Evolutionary conservation across 2,797 vertebrate species (phyloP).

Genomic region (Neomorphus geoffroyi): DNA sequence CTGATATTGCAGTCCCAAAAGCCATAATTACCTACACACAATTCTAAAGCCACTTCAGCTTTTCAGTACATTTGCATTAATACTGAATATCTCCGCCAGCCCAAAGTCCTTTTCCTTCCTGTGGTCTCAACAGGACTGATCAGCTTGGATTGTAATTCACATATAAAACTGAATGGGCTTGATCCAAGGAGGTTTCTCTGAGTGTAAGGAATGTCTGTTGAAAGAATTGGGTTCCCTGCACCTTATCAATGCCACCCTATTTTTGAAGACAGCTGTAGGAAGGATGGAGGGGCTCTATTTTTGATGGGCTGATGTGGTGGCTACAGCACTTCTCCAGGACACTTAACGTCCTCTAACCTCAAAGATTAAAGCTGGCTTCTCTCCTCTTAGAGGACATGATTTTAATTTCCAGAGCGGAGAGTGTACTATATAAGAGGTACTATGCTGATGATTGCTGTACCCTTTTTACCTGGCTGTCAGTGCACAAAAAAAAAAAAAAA

Average conservation of each 20-base stretch:
- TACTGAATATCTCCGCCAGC: not conserved
- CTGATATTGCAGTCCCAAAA: not conserved
- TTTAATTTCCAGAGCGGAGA: not conserved
- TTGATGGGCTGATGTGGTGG: not conserved
- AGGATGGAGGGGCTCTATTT: not conserved
- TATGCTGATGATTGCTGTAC: not conserved
- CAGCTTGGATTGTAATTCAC: not conserved
- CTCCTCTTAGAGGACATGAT: not conserved
- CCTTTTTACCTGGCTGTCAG: not conserved
- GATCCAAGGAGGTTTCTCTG: not conserved
- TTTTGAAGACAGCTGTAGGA: not conserved
- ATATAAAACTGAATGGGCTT: not conserved
- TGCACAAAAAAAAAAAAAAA: not conserved
- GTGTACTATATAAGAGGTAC: not conserved
- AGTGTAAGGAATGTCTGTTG: fast-evolving
- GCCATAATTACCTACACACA: not conserved
- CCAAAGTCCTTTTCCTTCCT: not conserved
- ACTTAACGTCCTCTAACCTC: not conserved
- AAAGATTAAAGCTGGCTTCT: not conserved
- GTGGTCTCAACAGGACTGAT: not conserved
- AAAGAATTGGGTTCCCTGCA: not conserved
- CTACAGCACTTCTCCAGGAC: not conserved
- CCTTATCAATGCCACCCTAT: not conserved
- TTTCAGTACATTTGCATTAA: not conserved
- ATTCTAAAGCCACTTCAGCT: not conserved